A percentile compares a stretch with the other conserved stretches of the same genome.
Conservation (phyloP, 2,888 invertebrate genomes). For the Amorpha juglandis region DNA sequence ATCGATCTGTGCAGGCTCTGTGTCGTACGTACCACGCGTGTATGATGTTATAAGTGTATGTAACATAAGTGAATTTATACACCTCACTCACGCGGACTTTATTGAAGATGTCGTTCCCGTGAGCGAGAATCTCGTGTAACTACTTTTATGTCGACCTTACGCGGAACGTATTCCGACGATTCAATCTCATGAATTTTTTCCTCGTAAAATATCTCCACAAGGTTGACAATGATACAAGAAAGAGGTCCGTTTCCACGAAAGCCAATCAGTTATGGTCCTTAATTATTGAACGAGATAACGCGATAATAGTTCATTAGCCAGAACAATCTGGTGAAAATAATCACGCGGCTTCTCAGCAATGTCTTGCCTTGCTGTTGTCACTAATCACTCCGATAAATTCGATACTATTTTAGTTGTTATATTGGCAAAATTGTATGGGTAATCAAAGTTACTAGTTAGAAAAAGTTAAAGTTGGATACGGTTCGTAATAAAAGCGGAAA, state of each 20-base stretch:
- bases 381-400: not conserved
- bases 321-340: slow-evolving; percentile 35
- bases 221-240: slow-evolving; percentile 62
- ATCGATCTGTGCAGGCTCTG: no score
- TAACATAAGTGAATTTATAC: slow-evolving; percentile 9
- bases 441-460: no score
- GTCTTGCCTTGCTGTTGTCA: not conserved
- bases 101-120: slow-evolving; percentile 34
- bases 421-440: no score
- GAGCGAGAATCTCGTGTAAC: slow-evolving; percentile 39
- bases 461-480: no score
- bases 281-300: slow-evolving; percentile 52
- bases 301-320: slow-evolving; percentile 53
- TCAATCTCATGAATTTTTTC: slow-evolving; percentile 59
- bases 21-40: no score
- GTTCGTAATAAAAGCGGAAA: no score
- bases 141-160: slow-evolving; percentile 38
- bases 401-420: no score
- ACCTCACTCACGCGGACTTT: slow-evolving; percentile 18
- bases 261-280: slow-evolving; percentile 46
- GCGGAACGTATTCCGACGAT: slow-evolving; percentile 52
- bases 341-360: no score
- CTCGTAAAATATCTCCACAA: slow-evolving; percentile 56
- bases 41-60: not conserved
- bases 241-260: slow-evolving; percentile 55